Evolutionary conservation across 2,888 invertebrate genomes (phyloP).

Genomic region (Cremastinae sp.): DNA sequence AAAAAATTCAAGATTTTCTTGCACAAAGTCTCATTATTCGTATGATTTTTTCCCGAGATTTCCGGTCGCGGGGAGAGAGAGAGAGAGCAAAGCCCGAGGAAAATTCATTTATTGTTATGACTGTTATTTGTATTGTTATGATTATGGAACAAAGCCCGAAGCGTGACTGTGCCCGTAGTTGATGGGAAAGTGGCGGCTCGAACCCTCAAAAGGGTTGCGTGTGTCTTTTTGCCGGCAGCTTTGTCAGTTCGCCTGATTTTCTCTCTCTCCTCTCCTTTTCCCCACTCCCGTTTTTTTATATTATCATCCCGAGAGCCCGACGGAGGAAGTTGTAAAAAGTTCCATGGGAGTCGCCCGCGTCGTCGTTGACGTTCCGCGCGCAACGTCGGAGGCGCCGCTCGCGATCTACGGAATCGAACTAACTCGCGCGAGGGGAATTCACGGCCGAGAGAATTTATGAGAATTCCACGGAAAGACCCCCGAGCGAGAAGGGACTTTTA

Average conservation of each 20-base stretch:
- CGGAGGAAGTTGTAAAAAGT: conserved; percentile 56
- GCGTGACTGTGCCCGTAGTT: conserved; percentile 7
- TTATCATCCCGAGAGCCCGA: conserved; percentile 32
- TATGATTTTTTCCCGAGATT: conserved; percentile 32
- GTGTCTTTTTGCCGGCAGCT: conserved; percentile 47
- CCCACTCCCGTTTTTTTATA: conserved; percentile 10
- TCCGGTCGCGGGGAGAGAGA: conserved; percentile 36
- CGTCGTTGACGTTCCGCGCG: conserved; percentile 25
- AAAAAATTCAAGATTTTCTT: background rate
- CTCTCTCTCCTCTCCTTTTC: conserved; percentile 3
- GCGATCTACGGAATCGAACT: conserved; percentile 41
- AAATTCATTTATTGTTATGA: conserved; percentile 24
- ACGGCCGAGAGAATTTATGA: conserved; percentile 59
- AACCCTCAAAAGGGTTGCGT: conserved; percentile 58
- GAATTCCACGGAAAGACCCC: conserved; percentile 55
- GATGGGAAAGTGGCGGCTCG: conserved; percentile 56
- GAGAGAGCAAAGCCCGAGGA: conserved; percentile 12
- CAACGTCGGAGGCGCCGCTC: conserved; percentile 34
- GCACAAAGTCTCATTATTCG: background rate
- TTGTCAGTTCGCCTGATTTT: conserved; percentile 32
- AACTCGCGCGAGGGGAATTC: conserved; percentile 45
- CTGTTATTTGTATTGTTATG: conserved; percentile 7
- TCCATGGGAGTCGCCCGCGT: conserved; percentile 37
- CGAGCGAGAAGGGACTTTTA: conserved; percentile 20
- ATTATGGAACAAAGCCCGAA: conserved; percentile 29